Percentiles rank a stretch among this genome's conserved stretches.
These are phyloP conservation scores for Synanthedon formicaeformis DNA, from an alignment of 2,888 invertebrate species.

Conservation along the genomic window DNA sequence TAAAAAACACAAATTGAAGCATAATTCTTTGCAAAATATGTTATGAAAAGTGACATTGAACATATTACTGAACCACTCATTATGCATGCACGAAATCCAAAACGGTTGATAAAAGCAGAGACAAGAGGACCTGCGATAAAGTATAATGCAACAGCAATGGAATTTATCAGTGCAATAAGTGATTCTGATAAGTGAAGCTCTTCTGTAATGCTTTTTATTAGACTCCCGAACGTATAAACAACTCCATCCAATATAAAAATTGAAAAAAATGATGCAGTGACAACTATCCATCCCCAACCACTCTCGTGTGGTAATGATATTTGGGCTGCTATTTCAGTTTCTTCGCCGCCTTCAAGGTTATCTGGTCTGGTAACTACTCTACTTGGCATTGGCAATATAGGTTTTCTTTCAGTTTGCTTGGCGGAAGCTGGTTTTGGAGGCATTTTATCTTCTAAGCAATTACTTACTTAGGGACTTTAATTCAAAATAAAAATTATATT, in stretches of 20 bases:
- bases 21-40: slow-evolving; percentile 39
- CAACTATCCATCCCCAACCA: slow-evolving; percentile 60
- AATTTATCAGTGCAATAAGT: slow-evolving; percentile 42
- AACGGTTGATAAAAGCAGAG: slow-evolving; percentile 55
- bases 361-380: slow-evolving; percentile 28
- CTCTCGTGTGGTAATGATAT: slow-evolving; percentile 51
- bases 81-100: slow-evolving; percentile 48
- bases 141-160: slow-evolving; percentile 46
- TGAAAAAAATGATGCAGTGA: slow-evolving; percentile 30
- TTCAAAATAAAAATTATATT: too few relatives aligned
- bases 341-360: slow-evolving; percentile 40
- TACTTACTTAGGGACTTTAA: too few relatives aligned
- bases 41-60: slow-evolving; percentile 32
- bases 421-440: slow-evolving; percentile 15
- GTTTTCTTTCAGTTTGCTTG: slow-evolving; percentile 23
- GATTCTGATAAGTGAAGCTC: slow-evolving; percentile 35
- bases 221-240: slow-evolving; percentile 47
- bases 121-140: slow-evolving; percentile 41
- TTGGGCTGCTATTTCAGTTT: slow-evolving; percentile 58
- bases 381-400: slow-evolving; percentile 32
- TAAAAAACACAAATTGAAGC: slow-evolving; percentile 36
- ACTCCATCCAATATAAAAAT: slow-evolving; percentile 47
- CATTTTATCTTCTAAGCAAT: slow-evolving; percentile 1
- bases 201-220: slow-evolving; percentile 33
- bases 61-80: slow-evolving; percentile 49